Evolutionary conservation across 2,888 invertebrate species (phyloP), one percentile per base, ranked within the genome.

Genomic region (Mythimna vitellina): DNA sequence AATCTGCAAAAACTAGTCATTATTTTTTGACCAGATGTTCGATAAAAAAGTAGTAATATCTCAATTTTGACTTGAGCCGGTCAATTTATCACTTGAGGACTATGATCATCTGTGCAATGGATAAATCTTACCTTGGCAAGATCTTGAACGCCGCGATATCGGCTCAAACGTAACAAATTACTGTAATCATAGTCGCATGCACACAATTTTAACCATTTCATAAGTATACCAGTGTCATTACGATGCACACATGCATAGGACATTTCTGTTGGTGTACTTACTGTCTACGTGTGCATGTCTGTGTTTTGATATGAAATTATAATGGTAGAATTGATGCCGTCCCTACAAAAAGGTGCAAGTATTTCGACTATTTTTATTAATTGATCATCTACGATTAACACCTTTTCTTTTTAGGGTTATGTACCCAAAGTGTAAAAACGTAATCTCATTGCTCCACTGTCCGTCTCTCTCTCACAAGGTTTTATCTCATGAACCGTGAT

Each of bases 161-260:
- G 86, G 82, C 84, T 86, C 89, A 86, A 88, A 86, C 86, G 87
- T 75, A 81, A 86, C 89, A 91, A 91, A 91, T 91, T 88, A 89
- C 90, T 83, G 87, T 90, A 90, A 91, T 91, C 90, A 90, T 84
- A 85, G 86, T 86, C 88, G 89, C 86, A 89, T 89, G 89, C 86
- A 87, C 87, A 87, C 87, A 84, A 88, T 87, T 89, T 87, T 86
- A 89, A 87, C 83, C 85, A 87, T 89, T 89, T 89, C 88, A 89
- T 89, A 89, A 88, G 87, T 86, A 82, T 83, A 83, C 83, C 77
- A 83, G 87, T 88, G 85, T 89, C 89, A 87, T 87, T 86, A 85
- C 80, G 70, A 51, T 80, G 78, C 81, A 78, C 82, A 82, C 78
- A 80, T 74, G 53, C 32, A 80, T 61, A 73, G n/a, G 1, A 7